Percentiles rank a stretch among this genome's conserved stretches.
phyloP scores from a whole-genome alignment of 35 echinoderm and acorn worm species.

The Lytechinus variegatus region DNA sequence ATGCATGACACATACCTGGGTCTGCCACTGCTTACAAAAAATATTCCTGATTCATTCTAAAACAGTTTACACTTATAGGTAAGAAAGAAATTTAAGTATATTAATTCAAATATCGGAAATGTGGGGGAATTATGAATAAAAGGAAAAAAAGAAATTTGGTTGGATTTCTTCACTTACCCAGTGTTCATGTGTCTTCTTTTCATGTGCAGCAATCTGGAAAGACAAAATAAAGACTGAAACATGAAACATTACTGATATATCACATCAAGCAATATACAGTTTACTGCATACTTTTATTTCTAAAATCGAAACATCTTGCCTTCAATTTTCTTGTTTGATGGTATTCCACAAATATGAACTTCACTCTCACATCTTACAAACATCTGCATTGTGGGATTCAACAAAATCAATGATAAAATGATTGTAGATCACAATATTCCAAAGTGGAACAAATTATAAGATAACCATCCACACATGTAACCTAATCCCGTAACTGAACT shows the following conservation, averaged over 20 bases:
- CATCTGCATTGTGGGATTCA: neutral
- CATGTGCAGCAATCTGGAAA: constrained; percentile 73
- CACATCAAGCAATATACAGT: too few species aligned
- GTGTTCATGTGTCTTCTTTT: constrained; percentile 79
- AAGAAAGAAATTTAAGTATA: too few species aligned
- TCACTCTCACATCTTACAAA: neutral
- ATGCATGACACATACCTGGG: too few species aligned
- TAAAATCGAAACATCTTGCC: too few species aligned
- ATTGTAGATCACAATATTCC: neutral
- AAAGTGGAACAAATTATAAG: neutral
- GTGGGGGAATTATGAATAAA: too few species aligned
- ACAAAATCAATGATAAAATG: neutral
- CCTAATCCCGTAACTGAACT: neutral
- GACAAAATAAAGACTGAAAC: neutral
- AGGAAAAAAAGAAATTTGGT: neutral
- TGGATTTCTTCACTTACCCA: constrained; percentile 60
- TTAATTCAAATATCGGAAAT: too few species aligned
- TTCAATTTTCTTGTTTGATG: too few species aligned
- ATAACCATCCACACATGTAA: neutral
- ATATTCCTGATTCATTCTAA: too few species aligned
- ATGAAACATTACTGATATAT: neutral
- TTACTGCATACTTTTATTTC: too few species aligned
- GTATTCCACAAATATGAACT: neutral
- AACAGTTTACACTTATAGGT: too few species aligned
- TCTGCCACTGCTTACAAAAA: too few species aligned